Evolutionary conservation across 2,797 vertebrate genomes (phyloP), one percentile per base, ranked within the genome.

Genomic region (Thripadectes ignobilis): DNA sequence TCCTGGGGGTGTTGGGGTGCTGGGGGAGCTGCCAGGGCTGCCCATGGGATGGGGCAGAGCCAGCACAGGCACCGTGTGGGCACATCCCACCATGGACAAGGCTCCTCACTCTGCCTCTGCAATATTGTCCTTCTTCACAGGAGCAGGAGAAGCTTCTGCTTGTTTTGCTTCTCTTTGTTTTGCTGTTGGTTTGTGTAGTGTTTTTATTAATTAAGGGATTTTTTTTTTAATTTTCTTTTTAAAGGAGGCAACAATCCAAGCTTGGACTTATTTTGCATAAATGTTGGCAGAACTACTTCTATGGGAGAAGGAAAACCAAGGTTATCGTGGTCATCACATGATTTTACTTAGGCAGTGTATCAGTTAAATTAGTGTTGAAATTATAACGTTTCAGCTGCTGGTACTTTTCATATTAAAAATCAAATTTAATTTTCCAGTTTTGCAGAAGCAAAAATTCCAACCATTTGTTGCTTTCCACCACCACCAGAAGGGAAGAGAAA

Each of bases 341-440:
- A 88, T 75, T 92, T 81, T 51, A 30, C 46, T 88, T 83, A 68
- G 54, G 72, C 38, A 85, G 41, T 12, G 43, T 62, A 83, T 91
- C 75, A 51, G 75, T 92, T 91, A 89, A 93, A 83, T 89, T 80
- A 72, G 69, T 45, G 76, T 69, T 20, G 2, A 89, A 89, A 93
- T 94, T 48, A 45, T 11, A 85, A 55, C 0, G 0, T 73, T 91
- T 94, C 92, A 81, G 78, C 66, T 91, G 72, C 69, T 72, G 65
- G 82, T 72, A 58, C 72, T 93, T 93, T 92, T 59, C 77, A 36
- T 89, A 88, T 91, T 94, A 81, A 84, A 96, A 94, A 78, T 68
- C 18, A 89, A 85, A 85, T 91, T 51, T n/a, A 83, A 88, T 92
- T 96, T 92, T 88, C 92, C 75, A 78, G 51, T 89, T 96, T 88